phyloP scores from a whole-genome alignment of 2,797 vertebrate species.

The Ciconia nigra region DNA sequence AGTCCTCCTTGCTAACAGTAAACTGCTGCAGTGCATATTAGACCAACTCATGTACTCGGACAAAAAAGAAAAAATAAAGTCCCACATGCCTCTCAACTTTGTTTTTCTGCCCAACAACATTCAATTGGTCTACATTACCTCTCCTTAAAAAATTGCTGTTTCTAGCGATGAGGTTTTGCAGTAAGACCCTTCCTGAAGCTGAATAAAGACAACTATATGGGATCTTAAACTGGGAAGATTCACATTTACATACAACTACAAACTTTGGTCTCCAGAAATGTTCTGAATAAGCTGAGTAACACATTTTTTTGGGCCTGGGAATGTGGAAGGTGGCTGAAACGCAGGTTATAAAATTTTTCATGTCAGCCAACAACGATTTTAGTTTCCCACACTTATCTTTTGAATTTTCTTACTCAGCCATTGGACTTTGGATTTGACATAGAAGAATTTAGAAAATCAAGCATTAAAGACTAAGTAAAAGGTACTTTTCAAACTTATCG shows the following conservation, averaged over 20 bases:
- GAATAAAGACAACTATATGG: neutral
- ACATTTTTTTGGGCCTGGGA: neutral
- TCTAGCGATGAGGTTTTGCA: neutral
- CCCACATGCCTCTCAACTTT: neutral
- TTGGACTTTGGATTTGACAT: neutral
- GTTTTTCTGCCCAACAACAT: neutral
- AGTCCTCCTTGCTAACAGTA: neutral
- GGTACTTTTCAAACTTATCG: neutral
- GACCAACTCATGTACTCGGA: neutral
- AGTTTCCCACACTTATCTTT: neutral
- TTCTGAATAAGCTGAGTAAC: neutral
- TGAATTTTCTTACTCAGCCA: neutral
- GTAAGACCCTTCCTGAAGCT: neutral
- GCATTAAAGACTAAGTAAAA: neutral
- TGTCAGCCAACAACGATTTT: neutral
- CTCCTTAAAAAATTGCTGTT: neutral
- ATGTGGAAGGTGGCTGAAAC: neutral
- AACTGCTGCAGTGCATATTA: too few relatives aligned
- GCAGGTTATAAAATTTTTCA: neutral
- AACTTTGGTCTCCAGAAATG: neutral
- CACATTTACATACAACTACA: neutral
- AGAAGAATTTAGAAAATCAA: neutral
- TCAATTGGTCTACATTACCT: neutral
- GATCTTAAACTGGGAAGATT: neutral
- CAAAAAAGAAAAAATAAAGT: neutral